Base-by-base conservation (phyloP, 1,140 invertebrate species). In the Calliphora vicina region DNA sequence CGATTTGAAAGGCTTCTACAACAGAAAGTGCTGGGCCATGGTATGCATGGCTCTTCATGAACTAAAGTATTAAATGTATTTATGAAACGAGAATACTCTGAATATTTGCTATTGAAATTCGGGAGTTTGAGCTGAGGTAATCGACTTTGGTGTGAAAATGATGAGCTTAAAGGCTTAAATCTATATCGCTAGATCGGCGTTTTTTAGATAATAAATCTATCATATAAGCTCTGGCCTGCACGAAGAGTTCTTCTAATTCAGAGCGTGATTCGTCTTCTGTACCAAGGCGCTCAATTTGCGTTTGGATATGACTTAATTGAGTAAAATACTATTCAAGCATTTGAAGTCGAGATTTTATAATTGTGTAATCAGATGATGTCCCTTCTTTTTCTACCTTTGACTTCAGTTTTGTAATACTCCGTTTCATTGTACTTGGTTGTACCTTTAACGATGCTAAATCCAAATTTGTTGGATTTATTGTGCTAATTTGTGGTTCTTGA, bases 61-160 rank as follows among this genome's bases (percentile, higher is more conserved):
- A 80, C 78, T 12, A 80, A 43, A 45, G 20, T 20, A 8, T 23
- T 43, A 50, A 80, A 80, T 2, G 61, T 35, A 0, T 5, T 12
- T 13, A 57, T 61, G 29, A 83, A 83, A 13, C 57, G 25, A 12
- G 35, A 72, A 43, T 82, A 82, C 12, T 82, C 67, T 0, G 61
- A 25, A 73, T 82, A 82, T 25, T 83, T 83, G 23, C 45, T 45
- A 67, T 76, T 42, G 35, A 83, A 83, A 13, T 78, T 61, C 6
- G 82, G 80, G 9, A 67, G 20, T n/a, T 57, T 57, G 13, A 57
- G 17, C 12, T 57, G 4, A 2, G 45, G 45, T 10, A 10, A n/a
- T 17, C 45, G 45, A 57, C 17, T 57, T 10, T 57, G 45, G 45
- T 57, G 45, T 57, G 45, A 29, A 29, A 10, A 57, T 15, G 12